Evolutionary conservation across 1,140 invertebrate genomes (phyloP).

Genomic region (Aphidius ervi): DNA sequence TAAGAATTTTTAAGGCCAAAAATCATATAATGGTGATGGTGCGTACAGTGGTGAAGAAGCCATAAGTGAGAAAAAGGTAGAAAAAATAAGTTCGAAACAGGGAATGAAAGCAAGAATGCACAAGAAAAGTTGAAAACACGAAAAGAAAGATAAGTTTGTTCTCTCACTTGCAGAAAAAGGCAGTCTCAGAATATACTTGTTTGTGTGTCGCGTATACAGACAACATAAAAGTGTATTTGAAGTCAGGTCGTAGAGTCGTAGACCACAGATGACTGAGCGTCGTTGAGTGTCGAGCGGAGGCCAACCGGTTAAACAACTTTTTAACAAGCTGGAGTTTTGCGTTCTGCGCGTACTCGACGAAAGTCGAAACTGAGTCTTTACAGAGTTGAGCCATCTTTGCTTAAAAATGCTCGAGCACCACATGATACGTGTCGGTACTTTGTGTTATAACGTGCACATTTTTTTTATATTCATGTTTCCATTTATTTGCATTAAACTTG

Average conservation of each 20-base stretch:
- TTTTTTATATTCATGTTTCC: neutral
- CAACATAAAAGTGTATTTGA: slow-evolving; percentile 39
- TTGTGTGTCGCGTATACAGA: slow-evolving; percentile 33
- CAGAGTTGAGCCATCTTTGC: slow-evolving; percentile 44
- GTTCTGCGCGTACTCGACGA: slow-evolving; percentile 31
- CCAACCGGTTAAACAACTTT: slow-evolving; percentile 54
- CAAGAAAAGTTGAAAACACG: slow-evolving; percentile 4
- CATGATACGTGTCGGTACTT: slow-evolving; percentile 30
- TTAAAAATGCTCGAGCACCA: slow-evolving; percentile 34
- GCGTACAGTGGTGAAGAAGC: too few relatives aligned
- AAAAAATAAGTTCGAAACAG: too few relatives aligned
- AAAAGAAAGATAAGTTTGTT: neutral
- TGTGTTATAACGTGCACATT: neutral
- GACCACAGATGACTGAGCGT: slow-evolving; percentile 39
- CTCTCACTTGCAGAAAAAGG: too few relatives aligned
- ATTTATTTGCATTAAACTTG: neutral
- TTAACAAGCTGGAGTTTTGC: slow-evolving; percentile 51
- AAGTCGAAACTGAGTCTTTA: slow-evolving; percentile 36
- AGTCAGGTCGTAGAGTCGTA: slow-evolving; percentile 54
- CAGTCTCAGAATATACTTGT: slow-evolving; percentile 32
- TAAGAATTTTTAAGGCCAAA: too few relatives aligned
- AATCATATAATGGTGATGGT: too few relatives aligned
- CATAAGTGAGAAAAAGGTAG: too few relatives aligned
- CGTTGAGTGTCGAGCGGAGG: slow-evolving; percentile 42
- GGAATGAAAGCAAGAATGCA: slow-evolving; percentile 13